phyloP scores from a whole-genome alignment of 2,888 invertebrate genomes.

The Odontomyia ornata region DNA sequence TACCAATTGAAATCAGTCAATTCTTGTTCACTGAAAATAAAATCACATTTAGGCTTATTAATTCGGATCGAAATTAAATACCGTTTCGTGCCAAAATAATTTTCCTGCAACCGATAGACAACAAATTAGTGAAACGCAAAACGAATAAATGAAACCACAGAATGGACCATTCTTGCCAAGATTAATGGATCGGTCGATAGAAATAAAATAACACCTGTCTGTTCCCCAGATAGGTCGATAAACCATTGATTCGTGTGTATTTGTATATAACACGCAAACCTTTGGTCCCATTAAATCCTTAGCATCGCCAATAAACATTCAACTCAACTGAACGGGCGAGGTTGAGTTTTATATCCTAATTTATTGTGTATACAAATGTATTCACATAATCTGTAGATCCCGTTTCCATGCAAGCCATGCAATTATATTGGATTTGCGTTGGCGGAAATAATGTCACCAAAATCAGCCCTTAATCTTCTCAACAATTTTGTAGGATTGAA shows the following conservation, averaged over 20 bases:
- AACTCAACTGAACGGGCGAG: neutral
- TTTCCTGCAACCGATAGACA: too few relatives aligned
- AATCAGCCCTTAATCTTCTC: slow-evolving; percentile 19
- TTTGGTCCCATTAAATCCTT: slow-evolving; percentile 25
- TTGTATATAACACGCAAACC: slow-evolving; percentile 11
- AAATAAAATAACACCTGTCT: slow-evolving; percentile 31
- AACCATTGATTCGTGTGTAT: slow-evolving; percentile 23
- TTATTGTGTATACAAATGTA: neutral
- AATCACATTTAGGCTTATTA: too few relatives aligned
- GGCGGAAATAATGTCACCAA: slow-evolving; percentile 18
- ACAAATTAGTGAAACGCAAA: slow-evolving; percentile 6
- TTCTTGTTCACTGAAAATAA: too few relatives aligned
- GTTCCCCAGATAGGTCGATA: slow-evolving; percentile 7
- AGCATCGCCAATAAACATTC: slow-evolving; percentile 15
- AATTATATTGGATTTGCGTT: neutral
- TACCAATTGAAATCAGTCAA: too few relatives aligned
- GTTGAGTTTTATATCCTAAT: neutral
- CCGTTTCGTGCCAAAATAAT: too few relatives aligned
- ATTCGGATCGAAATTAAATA: too few relatives aligned
- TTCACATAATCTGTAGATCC: neutral
- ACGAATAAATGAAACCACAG: slow-evolving; percentile 23
- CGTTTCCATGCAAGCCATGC: neutral
- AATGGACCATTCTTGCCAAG: neutral
- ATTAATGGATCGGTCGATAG: neutral
- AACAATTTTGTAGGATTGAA: neutral